phyloP scores from a whole-genome alignment of 2,888 invertebrate species.

The Hirtodrosophila cameraria region DNA sequence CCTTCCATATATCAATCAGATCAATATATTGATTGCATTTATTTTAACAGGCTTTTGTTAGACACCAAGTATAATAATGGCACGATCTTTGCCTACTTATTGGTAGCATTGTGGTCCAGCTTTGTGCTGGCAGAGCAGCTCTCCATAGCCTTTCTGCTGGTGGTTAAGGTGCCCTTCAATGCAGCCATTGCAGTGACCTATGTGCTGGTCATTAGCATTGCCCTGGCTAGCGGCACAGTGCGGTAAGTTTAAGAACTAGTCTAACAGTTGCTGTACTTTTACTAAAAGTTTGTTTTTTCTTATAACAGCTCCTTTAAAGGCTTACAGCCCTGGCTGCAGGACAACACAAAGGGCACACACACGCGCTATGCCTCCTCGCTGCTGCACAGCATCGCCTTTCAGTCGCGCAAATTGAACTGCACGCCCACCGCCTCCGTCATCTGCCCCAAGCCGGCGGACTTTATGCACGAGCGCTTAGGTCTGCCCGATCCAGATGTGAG shows the following conservation, averaged over 20 bases:
- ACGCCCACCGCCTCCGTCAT: conserved; percentile 83
- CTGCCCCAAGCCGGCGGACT: conserved; percentile 83
- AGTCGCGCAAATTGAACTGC: conserved; percentile 85
- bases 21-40: neutral
- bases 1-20: neutral
- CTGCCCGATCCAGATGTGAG: conserved; percentile 83
- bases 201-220: conserved; percentile 89
- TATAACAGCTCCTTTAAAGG: conserved; percentile 89
- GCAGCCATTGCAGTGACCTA: conserved; percentile 92
- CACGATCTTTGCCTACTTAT: conserved; percentile 87
- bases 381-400: conserved; percentile 89
- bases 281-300: neutral
- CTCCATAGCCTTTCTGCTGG: conserved; percentile 91
- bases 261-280: neutral
- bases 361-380: conserved; percentile 91
- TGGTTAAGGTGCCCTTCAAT: conserved; percentile 90
- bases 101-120: conserved; percentile 92
- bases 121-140: conserved; percentile 94
- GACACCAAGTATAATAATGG: conserved; percentile 81
- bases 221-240: conserved; percentile 90
- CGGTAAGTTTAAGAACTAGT: conserved; percentile 85
- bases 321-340: conserved; percentile 92
- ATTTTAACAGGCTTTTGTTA: conserved; percentile 73
- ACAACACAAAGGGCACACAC: conserved; percentile 91
- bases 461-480: conserved; percentile 83